Conservation (phyloP, 2,888 invertebrate species). For the Kryphioiulus occultus region DNA sequence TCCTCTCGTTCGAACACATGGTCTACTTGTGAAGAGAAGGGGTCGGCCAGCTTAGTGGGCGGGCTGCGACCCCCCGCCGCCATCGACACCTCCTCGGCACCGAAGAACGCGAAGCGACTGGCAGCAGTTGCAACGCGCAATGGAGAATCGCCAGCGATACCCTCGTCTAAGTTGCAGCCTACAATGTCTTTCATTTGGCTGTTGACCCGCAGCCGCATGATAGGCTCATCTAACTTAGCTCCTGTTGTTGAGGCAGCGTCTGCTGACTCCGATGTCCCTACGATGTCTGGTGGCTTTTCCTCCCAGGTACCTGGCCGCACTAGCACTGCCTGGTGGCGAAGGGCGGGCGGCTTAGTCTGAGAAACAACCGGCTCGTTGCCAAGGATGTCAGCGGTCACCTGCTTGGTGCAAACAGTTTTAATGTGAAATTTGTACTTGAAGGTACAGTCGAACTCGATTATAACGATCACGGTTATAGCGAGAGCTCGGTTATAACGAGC, state of each 20-base stretch:
- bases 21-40: slow-evolving; percentile 75
- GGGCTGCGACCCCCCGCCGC: background rate
- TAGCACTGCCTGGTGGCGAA: slow-evolving; percentile 59
- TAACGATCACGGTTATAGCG: no score
- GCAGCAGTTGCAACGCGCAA: background rate
- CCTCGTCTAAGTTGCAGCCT: background rate
- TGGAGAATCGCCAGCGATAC: background rate
- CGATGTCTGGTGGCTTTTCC: slow-evolving; percentile 64
- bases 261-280: background rate
- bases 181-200: slow-evolving; percentile 30
- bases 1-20: slow-evolving; percentile 76
- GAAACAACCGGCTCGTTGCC: slow-evolving; percentile 63
- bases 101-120: background rate
- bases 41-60: slow-evolving; percentile 65
- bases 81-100: background rate
- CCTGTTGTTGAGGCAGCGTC: background rate
- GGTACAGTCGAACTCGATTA: no score
- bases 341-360: slow-evolving; percentile 59
- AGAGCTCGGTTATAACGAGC: no score
- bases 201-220: slow-evolving; percentile 47
- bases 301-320: slow-evolving; percentile 74
- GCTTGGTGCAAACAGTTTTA: no score
- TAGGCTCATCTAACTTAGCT: slow-evolving; percentile 31
- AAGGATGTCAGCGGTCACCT: slow-evolving; percentile 56
- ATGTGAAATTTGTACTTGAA: no score